These are phyloP conservation scores for Holothuria leucospilota DNA, from an alignment of 53 echinoderm and acorn worm genomes.

Conservation along the genomic window DNA sequence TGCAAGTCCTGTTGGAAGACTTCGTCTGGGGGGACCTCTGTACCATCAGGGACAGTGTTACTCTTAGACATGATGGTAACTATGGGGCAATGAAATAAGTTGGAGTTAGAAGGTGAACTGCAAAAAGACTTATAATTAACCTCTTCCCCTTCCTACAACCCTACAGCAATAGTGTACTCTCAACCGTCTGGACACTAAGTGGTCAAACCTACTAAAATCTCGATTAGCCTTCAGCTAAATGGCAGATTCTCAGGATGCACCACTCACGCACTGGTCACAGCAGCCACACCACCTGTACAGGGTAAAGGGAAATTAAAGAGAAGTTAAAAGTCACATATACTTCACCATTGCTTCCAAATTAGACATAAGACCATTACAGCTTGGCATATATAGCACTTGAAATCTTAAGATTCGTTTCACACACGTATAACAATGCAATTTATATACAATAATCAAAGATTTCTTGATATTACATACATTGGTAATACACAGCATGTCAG, in stretches of 20 bases:
- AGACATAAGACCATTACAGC: no score
- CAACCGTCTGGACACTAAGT: constrained; percentile 33
- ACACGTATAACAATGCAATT: no score
- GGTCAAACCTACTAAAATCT: not conserved
- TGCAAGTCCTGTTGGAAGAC: constrained; percentile 34
- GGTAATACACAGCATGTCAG: no score
- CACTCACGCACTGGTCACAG: constrained; percentile 20
- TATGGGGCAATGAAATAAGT: not conserved
- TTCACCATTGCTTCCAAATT: not conserved
- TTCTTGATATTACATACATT: no score
- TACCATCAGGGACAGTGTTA: not conserved
- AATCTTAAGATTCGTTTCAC: no score
- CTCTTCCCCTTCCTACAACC: not conserved
- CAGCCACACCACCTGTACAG: constrained; percentile 32
- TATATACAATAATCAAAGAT: no score
- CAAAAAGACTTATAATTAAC: no score
- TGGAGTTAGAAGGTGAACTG: not conserved
- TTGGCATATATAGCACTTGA: no score
- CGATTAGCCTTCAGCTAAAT: not conserved
- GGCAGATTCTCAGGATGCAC: constrained; percentile 26
- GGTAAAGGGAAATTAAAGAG: not conserved
- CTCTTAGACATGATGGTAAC: not conserved
- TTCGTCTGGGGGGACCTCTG: not conserved
- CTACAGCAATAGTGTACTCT: constrained; percentile 8
- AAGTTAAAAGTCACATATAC: not conserved